Evolutionary conservation across 2,113 vertebrate genomes (phyloP), one percentile per base, ranked within the genome.

Genomic region (Nothobranchius kuhntae): DNA sequence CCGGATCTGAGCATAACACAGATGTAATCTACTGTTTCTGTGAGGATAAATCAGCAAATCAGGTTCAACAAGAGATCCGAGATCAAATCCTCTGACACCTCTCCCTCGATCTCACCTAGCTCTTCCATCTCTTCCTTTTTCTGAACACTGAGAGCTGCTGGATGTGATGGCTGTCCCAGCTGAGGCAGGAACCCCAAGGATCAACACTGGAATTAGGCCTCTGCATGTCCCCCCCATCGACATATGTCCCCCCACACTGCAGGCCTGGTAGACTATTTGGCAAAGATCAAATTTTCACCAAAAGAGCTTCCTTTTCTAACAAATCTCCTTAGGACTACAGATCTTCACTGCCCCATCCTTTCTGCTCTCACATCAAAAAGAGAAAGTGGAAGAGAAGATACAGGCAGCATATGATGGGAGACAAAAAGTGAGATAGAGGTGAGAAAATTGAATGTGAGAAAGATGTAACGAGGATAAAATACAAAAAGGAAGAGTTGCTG

Each of bases 1-100:
- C 30, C 2, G 30, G 2, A 30, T 30, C 30, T 30, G 30, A 30
- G 30, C 2, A 30, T 65, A 24, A 78, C 78, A 77, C 81, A 87
- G 80, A 63, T 83, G 78, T 59, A 82, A 73, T 55, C 74, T 71
- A 69, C 80, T 87, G 86, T 63, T 38, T 61, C 51, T 42, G 13
- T 30, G 59, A 65, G 8, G 53, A 67, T 51, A 44, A 73, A 26
- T 80, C 77, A 81, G 79, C 78, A 2, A 65, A 79, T 77, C 68
- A 50, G 57, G 17, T 50, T 56, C 47, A 47, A 40, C 52, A 59
- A 51, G 14, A 30, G 30, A 30, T 30, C 53, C 42, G 35, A 4
- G 7, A n/a, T 21, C 51, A 53, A 38, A 13, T 30, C 55, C 38
- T 40, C 30, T 30, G 30, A 30, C 30, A 42, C 40, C 40, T 42